These are phyloP conservation scores for Panzeria rudis DNA, from an alignment of 2,888 invertebrate genomes.

Conservation along the genomic window DNA sequence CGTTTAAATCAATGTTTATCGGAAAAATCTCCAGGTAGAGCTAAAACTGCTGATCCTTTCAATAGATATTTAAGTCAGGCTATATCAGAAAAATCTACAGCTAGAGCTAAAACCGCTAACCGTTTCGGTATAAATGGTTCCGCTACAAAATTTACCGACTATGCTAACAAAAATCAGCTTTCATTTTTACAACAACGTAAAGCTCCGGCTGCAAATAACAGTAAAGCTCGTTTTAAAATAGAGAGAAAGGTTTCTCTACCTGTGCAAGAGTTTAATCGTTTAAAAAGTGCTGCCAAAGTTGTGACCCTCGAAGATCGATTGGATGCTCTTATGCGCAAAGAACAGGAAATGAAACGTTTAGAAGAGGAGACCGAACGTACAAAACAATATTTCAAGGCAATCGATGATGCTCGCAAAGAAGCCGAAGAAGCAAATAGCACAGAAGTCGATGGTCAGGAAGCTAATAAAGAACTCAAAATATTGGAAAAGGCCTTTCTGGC, in stretches of 20 bases:
- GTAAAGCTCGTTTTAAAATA: slow-evolving; percentile 70
- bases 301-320: slow-evolving; percentile 84
- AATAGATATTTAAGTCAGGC: slow-evolving; percentile 73
- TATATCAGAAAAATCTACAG: slow-evolving; percentile 74
- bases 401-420: slow-evolving; percentile 79
- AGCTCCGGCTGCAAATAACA: slow-evolving; percentile 73
- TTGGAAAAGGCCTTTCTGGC: slow-evolving; percentile 85
- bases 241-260: slow-evolving; percentile 79
- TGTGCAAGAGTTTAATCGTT: slow-evolving; percentile 86
- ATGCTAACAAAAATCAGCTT: slow-evolving; percentile 12
- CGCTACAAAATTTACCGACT: slow-evolving; percentile 4
- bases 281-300: slow-evolving; percentile 86
- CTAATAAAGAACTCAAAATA: slow-evolving; percentile 84
- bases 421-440: slow-evolving; percentile 75
- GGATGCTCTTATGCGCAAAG: slow-evolving; percentile 83
- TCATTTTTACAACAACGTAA: slow-evolving; percentile 67
- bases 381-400: slow-evolving; percentile 85
- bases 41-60: slow-evolving; percentile 69
- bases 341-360: slow-evolving; percentile 84
- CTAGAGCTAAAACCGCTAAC: slow-evolving; percentile 71
- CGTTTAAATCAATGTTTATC: slow-evolving; percentile 74
- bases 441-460: slow-evolving; percentile 81
- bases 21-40: slow-evolving; percentile 73
- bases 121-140: slow-evolving; percentile 29
- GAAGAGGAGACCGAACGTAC: slow-evolving; percentile 86